Conservation (phyloP, 2,113 vertebrate species). For the Platysternon megacephalum region DNA sequence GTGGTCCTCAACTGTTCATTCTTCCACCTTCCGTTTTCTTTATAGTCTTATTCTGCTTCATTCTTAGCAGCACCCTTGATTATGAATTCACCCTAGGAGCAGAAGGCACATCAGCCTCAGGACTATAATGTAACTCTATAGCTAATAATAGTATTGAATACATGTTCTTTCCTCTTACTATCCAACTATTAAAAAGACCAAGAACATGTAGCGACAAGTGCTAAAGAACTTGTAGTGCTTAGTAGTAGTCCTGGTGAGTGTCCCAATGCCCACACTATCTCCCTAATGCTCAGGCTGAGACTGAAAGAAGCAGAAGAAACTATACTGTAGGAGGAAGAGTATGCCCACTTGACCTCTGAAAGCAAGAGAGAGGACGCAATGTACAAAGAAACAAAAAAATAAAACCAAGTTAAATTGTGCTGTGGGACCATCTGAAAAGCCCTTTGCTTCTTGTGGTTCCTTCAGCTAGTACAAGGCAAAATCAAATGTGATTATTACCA, state of each 20-base stretch:
- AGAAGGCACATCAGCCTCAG: not conserved
- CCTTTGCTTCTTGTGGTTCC: not conserved
- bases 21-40: not conserved
- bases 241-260: not conserved
- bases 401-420: not conserved
- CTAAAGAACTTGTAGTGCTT: not conserved
- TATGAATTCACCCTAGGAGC: not conserved
- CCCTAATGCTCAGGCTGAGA: not conserved
- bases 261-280: not conserved
- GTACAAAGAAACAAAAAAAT: not conserved
- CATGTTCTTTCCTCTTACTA: not conserved
- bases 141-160: not conserved
- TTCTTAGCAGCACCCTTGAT: not conserved
- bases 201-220: not conserved
- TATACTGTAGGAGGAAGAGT: not conserved
- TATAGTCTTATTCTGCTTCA: not conserved
- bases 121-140: not conserved
- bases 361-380: not conserved
- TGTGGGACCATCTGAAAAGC: not conserved
- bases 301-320: not conserved
- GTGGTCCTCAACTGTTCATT: not conserved
- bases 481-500: not conserved
- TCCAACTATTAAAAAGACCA: not conserved
- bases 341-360: not conserved
- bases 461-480: not conserved